Evolutionary conservation across 2,888 invertebrate genomes (phyloP).

Genomic region (Heteropelma amictum): DNA sequence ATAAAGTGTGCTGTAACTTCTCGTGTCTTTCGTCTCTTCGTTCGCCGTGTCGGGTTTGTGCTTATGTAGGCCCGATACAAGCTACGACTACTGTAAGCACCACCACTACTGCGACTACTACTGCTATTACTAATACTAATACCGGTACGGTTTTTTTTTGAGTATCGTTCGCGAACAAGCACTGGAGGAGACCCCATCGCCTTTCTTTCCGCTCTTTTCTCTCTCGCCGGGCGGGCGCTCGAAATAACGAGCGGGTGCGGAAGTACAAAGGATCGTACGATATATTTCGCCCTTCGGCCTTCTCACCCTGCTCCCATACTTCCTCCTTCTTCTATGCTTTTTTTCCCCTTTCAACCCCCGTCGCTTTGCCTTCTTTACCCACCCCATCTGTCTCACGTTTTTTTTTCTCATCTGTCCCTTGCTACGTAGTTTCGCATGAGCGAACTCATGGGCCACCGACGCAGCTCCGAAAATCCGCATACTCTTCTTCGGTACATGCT

Average conservation of each 20-base stretch:
- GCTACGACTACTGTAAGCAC: slow-evolving; percentile 10
- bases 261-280: slow-evolving; percentile 56
- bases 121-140: not conserved
- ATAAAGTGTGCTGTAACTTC: slow-evolving; percentile 41
- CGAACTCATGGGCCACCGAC: slow-evolving; percentile 32
- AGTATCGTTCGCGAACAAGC: slow-evolving; percentile 38
- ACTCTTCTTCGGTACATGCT: slow-evolving; percentile 9
- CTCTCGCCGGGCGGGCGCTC: slow-evolving; percentile 47
- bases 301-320: slow-evolving; percentile 12
- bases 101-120: not conserved
- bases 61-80: slow-evolving; percentile 23
- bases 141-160: slow-evolving; percentile 27
- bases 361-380: slow-evolving; percentile 29
- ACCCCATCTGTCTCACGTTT: slow-evolving; percentile 24
- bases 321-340: slow-evolving; percentile 28
- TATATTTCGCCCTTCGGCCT: slow-evolving; percentile 56
- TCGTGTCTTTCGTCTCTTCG: slow-evolving; percentile 24
- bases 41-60: slow-evolving; percentile 8
- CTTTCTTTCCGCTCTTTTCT: slow-evolving; percentile 51
- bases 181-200: slow-evolving; percentile 5
- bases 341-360: slow-evolving; percentile 32
- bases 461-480: slow-evolving; percentile 41
- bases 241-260: slow-evolving; percentile 56
- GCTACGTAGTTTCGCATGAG: slow-evolving; percentile 36
- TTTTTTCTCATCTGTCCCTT: slow-evolving; percentile 17